These are phyloP conservation scores for Orchesella cincta DNA, from an alignment of 1,140 invertebrate genomes.

Conservation along the genomic window DNA sequence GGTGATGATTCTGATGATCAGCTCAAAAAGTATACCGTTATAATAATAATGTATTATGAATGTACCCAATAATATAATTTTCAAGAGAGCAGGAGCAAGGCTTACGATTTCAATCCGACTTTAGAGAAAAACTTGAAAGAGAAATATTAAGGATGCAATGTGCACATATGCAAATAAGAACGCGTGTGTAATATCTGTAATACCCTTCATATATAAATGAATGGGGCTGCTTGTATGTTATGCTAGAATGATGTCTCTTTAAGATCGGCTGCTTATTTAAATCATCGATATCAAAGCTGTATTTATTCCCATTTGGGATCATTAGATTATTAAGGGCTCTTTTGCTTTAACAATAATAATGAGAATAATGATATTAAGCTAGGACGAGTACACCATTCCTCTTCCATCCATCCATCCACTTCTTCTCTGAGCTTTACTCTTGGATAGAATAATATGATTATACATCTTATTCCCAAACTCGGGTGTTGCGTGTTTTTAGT, in stretches of 20 bases:
- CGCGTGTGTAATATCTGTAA: background rate
- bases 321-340: slow-evolving; percentile 3
- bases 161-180: too few species aligned
- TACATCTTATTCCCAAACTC: too few species aligned
- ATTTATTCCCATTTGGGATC: slow-evolving; percentile 23
- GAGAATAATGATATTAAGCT: slow-evolving; percentile 2
- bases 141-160: background rate
- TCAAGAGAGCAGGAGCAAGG: background rate
- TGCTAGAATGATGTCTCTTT: background rate
- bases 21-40: background rate
- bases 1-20: background rate
- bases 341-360: background rate
- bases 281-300: slow-evolving; percentile 5
- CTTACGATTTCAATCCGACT: slow-evolving; percentile 10
- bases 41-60: background rate
- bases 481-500: too few species aligned
- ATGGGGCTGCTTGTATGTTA: background rate
- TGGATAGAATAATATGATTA: background rate
- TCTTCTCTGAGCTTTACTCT: background rate
- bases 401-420: too few species aligned
- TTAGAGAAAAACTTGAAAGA: background rate
- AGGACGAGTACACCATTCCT: too few species aligned
- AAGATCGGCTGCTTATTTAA: background rate
- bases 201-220: background rate
- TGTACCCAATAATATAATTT: background rate